A percentile compares a stretch with the other conserved stretches of the same genome.
Evolutionary conservation across 2,888 invertebrate species (phyloP).

Genomic region (Euproctis similis): DNA sequence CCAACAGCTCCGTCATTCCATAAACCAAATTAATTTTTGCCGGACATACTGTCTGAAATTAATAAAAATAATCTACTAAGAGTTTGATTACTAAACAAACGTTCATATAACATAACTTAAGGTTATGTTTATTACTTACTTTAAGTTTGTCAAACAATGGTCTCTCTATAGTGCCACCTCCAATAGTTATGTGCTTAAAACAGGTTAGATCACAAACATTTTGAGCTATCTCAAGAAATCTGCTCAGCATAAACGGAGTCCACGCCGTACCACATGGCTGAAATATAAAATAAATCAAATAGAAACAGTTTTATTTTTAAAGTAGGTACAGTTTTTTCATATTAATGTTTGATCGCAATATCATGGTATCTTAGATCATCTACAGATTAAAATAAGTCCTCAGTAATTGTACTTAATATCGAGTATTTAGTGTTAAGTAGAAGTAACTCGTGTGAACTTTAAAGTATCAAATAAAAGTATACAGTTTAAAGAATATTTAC

Average conservation of each 20-base stretch:
- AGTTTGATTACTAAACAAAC: neutral
- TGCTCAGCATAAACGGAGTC: slow-evolving; percentile 41
- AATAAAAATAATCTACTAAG: too few species aligned
- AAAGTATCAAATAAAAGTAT: too few species aligned
- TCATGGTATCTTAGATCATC: too few species aligned
- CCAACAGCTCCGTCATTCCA: slow-evolving; percentile 42
- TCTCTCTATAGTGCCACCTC: slow-evolving; percentile 40
- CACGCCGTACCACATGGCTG: slow-evolving; percentile 44
- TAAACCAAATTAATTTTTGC: slow-evolving; percentile 34
- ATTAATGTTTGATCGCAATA: too few species aligned
- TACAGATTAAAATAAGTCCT: too few species aligned
- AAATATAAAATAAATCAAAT: slow-evolving; percentile 22
- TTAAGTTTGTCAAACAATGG: slow-evolving; percentile 36
- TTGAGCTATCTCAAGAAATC: slow-evolving; percentile 39
- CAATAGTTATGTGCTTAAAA: slow-evolving; percentile 43
- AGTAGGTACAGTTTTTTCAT: too few species aligned
- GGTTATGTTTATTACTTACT: slow-evolving; percentile 41
- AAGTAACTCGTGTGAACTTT: too few species aligned
- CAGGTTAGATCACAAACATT: slow-evolving; percentile 45
- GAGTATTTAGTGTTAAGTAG: too few species aligned
- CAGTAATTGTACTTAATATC: too few species aligned
- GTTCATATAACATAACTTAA: neutral
- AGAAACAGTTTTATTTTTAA: too few species aligned
- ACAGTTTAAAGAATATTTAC: too few species aligned
- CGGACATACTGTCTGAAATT: slow-evolving; percentile 26